These are phyloP conservation scores for Brotula barbata DNA, from an alignment of 2,797 vertebrate genomes.

Conservation along the genomic window DNA sequence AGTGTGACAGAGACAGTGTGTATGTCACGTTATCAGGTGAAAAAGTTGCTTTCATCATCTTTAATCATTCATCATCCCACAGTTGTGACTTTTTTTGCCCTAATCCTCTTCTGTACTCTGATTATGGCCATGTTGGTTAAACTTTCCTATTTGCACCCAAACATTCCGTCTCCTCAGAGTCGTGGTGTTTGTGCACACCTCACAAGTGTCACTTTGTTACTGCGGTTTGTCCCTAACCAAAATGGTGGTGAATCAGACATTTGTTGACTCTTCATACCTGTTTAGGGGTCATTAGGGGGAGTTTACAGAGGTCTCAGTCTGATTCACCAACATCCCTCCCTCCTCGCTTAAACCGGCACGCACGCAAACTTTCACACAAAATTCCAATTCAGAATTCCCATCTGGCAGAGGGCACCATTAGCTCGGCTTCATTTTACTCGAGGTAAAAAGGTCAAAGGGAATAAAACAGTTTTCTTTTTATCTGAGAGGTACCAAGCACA, in stretches of 20 bases:
- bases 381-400: constrained; percentile 13
- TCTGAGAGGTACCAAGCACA: constrained; percentile 33
- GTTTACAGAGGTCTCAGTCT: constrained; percentile 8
- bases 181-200: constrained; percentile 23
- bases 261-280: constrained; percentile 29
- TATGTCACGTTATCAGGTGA: no score
- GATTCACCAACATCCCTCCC: constrained; percentile 21
- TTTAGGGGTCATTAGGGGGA: constrained; percentile 1
- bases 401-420: constrained; percentile 14
- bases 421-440: constrained; percentile 16
- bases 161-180: constrained; percentile 14
- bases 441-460: constrained; percentile 39
- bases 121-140: no score
- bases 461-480: constrained; percentile 19
- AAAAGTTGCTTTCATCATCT: no score
- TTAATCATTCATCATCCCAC: no score
- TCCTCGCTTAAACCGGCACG: constrained; percentile 9
- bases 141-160: neutral
- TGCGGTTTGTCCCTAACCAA: constrained; percentile 30
- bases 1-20: no score
- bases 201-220: constrained; percentile 34
- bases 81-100: no score
- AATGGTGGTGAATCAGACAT: constrained; percentile 42
- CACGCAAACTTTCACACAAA: constrained; percentile 1
- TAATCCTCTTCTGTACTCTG: no score